A percentile compares a stretch with the other conserved stretches of the same genome.
These are phyloP conservation scores for Muntiacus reevesi DNA, from an alignment of 2,113 vertebrate genomes.

Conservation along the genomic window DNA sequence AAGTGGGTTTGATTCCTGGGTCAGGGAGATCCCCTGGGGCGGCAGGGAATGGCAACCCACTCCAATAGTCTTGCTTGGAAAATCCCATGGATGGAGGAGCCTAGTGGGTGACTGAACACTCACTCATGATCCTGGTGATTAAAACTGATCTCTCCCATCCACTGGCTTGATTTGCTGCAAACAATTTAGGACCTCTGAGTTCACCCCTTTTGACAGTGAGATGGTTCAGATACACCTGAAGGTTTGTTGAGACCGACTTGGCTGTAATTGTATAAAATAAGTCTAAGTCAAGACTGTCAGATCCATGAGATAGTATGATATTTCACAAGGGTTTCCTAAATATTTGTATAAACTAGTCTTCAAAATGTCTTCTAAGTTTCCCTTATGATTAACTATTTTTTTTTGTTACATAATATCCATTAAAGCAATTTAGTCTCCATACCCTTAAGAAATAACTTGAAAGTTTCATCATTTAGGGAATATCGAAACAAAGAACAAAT, in stretches of 20 bases:
- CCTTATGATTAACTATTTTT: not conserved
- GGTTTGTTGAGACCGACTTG: not conserved
- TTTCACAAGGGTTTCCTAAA: constrained; percentile 27
- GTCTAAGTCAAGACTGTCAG: not conserved
- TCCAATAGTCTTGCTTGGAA: not conserved
- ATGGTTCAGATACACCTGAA: not conserved
- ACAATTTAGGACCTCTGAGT: not conserved
- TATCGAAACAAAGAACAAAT: constrained; percentile 47
- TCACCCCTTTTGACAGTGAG: not conserved
- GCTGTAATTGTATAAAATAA: not conserved
- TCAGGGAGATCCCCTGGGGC: not conserved
- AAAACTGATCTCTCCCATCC: too few relatives aligned
- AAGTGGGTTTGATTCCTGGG: not conserved
- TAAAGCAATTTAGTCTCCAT: not conserved
- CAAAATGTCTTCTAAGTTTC: not conserved
- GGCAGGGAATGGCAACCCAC: rapidly evolving
- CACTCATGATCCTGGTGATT: not conserved
- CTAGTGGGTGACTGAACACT: not conserved
- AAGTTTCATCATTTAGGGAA: constrained; percentile 2
- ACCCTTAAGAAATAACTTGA: not conserved
- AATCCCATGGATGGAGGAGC: not conserved
- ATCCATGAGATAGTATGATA: not conserved
- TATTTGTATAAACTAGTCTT: constrained; percentile 36
- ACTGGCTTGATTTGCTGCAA: not conserved
- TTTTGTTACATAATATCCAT: constrained; percentile 23